Base-by-base conservation (phyloP, 2,888 invertebrate genomes). In the Pterostichus madidus region DNA sequence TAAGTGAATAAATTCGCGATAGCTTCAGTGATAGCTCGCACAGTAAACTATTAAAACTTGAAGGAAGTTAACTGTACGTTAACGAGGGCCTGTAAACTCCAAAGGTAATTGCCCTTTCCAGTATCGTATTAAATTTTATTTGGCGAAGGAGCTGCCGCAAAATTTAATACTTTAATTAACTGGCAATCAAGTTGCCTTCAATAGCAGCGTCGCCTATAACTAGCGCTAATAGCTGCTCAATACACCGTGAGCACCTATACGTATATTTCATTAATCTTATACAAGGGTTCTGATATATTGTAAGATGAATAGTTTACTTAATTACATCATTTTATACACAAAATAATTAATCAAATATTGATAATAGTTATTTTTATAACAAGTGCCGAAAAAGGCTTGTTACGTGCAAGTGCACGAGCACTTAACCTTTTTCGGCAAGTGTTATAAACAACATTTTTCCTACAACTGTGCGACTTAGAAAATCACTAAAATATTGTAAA, bases 81-180 rank as follows among this genome's bases (percentile, higher is more conserved):
- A 39, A 39, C 8, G 39, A 39, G 39, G 39, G 39, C 39, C 39
- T 39, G 39, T 39, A 39, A 39, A 39, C 39, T 39, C 39, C 39
- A 39, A 39, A 39, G 39, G 39, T 52, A 52, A 52, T 52, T 52
- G 52, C n/a, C n/a, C 52, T 52, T 52, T 52, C 56, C 10, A 24
- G 56, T 17, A 24, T 3, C 17, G 56, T 17, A 24, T 15, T 64
- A 39, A 64, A 64, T 64, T 64, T 64, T 64, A 32, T 64, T 64
- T 64, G 64, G 13, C 35, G 32, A 5, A 13, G 35, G 24, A 59
- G 64, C 1, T 5, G 64, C 64, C 64, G n/a, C 32, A 32, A 8
- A 64, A 64, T 64, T 35, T 64, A 64, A 64, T 64, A 64, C 64
- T 64, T 64, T 64, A 64, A 64, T 64, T 64, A 64, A 64, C 35